Base-by-base conservation (phyloP, 1,140 invertebrate species). In the Apocrypta bakeri region DNA sequence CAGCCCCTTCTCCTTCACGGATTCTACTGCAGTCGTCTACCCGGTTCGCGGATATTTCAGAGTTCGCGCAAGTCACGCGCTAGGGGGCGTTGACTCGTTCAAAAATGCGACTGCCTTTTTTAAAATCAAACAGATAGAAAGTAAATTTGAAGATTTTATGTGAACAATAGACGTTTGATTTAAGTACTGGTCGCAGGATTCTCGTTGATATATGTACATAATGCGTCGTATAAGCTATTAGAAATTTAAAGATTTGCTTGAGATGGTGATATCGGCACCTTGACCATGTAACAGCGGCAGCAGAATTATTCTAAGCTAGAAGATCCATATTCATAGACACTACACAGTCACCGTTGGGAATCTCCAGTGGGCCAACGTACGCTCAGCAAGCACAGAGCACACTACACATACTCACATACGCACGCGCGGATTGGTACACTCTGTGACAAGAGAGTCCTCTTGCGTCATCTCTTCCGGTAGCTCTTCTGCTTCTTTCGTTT, bases 331-430 rank as follows among this genome's bases (percentile, higher is more conserved):
- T 48, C 61, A 48, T 2, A 37, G 33, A 37, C 63, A 40, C 82
- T 37, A 33, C 29, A 9, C 42, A 25, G n/a, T 24, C 63, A 2
- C 63, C 78, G 61, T 84, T 48, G 77, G 81, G 81, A n/a, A 87
- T 85, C 85, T 85, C 84, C 85, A 69, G 33, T 9, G 33, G 33
- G 61, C 61, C 56, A 72, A 84, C 74, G 72, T 82, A 82, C 85
- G 82, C 73, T 79, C 87, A 84, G 81, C 78, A 84, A 83, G 83
- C 83, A 84, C 74, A n/a, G n/a, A n/a, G n/a, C n/a, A n/a, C n/a
- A n/a, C n/a, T 48, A 79, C 81, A 86, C 42, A 79, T 84, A 82
- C 73, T 82, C 24, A 74, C 14, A 25, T n/a, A 24, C 17, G 27
- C 74, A 24, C 33, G 84, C 29, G 74, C 63, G 24, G 56, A 17